Evolutionary conservation across 1,140 invertebrate species (phyloP), one percentile per base, ranked within the genome.

Genomic region (Bombus impatiens): DNA sequence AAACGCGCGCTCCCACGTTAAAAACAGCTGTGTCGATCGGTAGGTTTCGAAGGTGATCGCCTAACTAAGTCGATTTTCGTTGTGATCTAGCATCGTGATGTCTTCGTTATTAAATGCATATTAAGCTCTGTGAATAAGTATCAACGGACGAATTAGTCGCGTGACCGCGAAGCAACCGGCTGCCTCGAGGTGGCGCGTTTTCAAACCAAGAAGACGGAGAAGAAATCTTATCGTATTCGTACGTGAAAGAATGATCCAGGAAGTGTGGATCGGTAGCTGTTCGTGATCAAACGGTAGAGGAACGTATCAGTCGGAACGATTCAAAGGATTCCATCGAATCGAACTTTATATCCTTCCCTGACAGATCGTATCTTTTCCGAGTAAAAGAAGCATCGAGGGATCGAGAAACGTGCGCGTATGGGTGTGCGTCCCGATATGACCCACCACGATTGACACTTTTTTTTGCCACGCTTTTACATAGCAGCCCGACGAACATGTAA

Each of bases 401-500:
- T 74, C 88, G 62, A 68, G 44, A 70, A 53, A 47, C 37, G 76
- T 78, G 47, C 80, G 87, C 89, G 65, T 53, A 71, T 59, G 78
- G n/a, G 81, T 83, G 75, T 78, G 59, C 32, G 75, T 72, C 74
- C 8, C 74, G 75, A 18, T 75, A 90, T 90, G 89, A 68, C 74
- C 78, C 78, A 78, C 59, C 65, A 89, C 86, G 78, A 84, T 82
- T 90, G 89, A 90, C 85, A 89, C 62, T 59, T 65, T 37, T 28
- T 59, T 40, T 57, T 40, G 28, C 42, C 40, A 86, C 76, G 67
- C 71, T 77, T 67, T 86, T 62, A 86, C 75, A 70, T 80, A 68
- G 47, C 78, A 65, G 78, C n/a, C 37, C 15, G 78, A 89, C 74
- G 77, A 72, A 78, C 83, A 89, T 83, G 89, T 90, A 90, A 90